Percentiles rank a stretch among this genome's conserved stretches.
Conservation (phyloP, 2,888 invertebrate genomes). For the Cryptocephalus moraei region DNA sequence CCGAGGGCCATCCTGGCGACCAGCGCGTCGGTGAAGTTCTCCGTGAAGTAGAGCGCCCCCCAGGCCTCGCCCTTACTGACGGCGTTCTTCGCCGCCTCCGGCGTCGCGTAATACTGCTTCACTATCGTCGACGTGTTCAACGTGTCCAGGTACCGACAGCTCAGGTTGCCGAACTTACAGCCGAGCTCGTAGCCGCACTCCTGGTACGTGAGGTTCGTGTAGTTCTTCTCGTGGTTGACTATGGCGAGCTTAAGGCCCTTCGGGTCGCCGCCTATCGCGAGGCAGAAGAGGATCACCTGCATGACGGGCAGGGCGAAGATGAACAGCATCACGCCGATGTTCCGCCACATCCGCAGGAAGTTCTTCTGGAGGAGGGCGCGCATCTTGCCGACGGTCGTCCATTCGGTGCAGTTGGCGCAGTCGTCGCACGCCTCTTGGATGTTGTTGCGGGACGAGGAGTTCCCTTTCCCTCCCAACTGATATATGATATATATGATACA, state of each 20-base stretch:
- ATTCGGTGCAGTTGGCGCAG: constrained; percentile 45
- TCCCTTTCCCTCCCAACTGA: constrained; percentile 17
- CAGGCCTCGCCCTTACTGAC: constrained; percentile 72
- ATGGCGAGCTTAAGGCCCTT: constrained; percentile 72
- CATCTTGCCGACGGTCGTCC: constrained; percentile 77
- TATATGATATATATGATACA: too few relatives aligned
- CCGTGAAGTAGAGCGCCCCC: constrained; percentile 81
- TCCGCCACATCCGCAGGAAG: constrained; percentile 84
- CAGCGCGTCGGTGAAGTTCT: constrained; percentile 81
- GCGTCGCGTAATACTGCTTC: constrained; percentile 56
- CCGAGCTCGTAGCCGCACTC: constrained; percentile 38
- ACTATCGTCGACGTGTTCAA: constrained; percentile 46
- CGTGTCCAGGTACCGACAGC: constrained; percentile 53
- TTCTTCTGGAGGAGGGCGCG: constrained; percentile 79
- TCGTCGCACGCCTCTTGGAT: constrained; percentile 45
- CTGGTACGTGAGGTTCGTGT: constrained; percentile 33
- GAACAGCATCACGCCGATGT: constrained; percentile 87
- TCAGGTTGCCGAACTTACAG: constrained; percentile 62
- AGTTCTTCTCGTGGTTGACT: constrained; percentile 54
- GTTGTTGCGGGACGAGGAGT: constrained; percentile 19
- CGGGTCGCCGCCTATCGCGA: constrained; percentile 84
- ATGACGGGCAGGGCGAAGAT: constrained; percentile 86
- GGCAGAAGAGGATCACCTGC: constrained; percentile 87
- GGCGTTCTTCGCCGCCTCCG: constrained; percentile 57
- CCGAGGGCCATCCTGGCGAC: constrained; percentile 72